phyloP scores from a whole-genome alignment of 2,797 vertebrate genomes.

The Diglossa cyanea region DNA sequence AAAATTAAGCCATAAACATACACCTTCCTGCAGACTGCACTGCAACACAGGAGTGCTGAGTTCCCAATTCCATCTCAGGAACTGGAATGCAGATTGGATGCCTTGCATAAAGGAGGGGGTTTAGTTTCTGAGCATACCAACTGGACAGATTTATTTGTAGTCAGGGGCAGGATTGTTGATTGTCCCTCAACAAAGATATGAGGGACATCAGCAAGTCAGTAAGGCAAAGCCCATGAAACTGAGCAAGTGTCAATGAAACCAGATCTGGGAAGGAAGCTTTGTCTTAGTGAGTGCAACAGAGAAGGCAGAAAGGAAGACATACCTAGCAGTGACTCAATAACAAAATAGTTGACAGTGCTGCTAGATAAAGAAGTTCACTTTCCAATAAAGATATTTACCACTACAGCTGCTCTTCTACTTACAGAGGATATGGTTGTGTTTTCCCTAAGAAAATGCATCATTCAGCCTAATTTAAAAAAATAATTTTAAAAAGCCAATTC shows the following conservation, averaged over 20 bases:
- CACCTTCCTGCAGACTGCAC: neutral
- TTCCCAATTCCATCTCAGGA: neutral
- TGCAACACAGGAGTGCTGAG: fast-evolving
- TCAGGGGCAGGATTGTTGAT: neutral
- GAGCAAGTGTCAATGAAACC: neutral
- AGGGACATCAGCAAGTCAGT: neutral
- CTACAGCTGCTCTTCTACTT: neutral
- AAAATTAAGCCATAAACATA: neutral
- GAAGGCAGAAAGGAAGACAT: neutral
- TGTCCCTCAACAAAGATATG: neutral
- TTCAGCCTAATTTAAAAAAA: neutral
- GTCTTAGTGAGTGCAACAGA: neutral
- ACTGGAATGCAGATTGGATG: neutral
- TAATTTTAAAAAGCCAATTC: neutral
- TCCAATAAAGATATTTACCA: neutral
- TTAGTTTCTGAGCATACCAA: neutral
- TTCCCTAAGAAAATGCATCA: neutral
- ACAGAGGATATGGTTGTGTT: neutral
- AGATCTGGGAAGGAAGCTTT: slow-evolving; percentile 11
- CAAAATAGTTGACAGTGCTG: neutral
- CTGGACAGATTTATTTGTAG: neutral
- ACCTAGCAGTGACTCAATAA: neutral
- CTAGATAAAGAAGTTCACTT: neutral
- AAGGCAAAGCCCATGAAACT: neutral
- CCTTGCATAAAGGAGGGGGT: neutral